Base-by-base conservation (phyloP, 2,888 invertebrate species). In the Serripes groenlandicus region DNA sequence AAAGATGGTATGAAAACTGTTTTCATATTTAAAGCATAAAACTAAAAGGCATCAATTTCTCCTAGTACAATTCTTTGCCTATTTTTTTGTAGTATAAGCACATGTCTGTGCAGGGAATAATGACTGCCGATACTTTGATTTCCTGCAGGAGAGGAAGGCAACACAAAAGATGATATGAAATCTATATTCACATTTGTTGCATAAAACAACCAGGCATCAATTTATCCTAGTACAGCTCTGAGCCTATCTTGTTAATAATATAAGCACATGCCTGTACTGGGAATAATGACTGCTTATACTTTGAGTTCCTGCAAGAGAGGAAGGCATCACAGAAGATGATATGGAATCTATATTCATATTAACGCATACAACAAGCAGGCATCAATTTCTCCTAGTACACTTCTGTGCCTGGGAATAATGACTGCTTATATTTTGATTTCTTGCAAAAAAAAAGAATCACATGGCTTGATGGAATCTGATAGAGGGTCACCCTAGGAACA, bases 81-180 rank as follows among this genome's bases (percentile, higher is more conserved):
- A 66, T 75, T 15, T 56, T 34, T 26, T 15, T 37, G 0, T 21
- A 32, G 3, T n/a, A 75, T 49, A 34, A 80, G 75, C 80, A 80
- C 75, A 80, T 71, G 72, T 34, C 71, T 71, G 80, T 75, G 71
- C 70, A 71, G 54, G 75, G 78, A 35, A 56, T 15, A 58, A 1
- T 23, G 58, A 11, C 23, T 58, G 68, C 58, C 66, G 52, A 68
- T n/a, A n/a, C n/a, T n/a, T n/a, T n/a, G n/a, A n/a, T n/a, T n/a
- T n/a, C n/a, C n/a, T n/a, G n/a, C n/a, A n/a, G n/a, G n/a, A n/a
- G n/a, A n/a, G n/a, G n/a, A n/a, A n/a, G n/a, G n/a, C n/a, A n/a
- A n/a, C n/a, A n/a, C n/a, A n/a, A n/a, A n/a, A n/a, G n/a, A 42
- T 42, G 42, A 11, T 42, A 42, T 42, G 42, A 42, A 42, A 42